A percentile compares a stretch with the other conserved stretches of the same genome.
Evolutionary conservation across 2,113 vertebrate species (phyloP).

Genomic region (Otus sunia): DNA sequence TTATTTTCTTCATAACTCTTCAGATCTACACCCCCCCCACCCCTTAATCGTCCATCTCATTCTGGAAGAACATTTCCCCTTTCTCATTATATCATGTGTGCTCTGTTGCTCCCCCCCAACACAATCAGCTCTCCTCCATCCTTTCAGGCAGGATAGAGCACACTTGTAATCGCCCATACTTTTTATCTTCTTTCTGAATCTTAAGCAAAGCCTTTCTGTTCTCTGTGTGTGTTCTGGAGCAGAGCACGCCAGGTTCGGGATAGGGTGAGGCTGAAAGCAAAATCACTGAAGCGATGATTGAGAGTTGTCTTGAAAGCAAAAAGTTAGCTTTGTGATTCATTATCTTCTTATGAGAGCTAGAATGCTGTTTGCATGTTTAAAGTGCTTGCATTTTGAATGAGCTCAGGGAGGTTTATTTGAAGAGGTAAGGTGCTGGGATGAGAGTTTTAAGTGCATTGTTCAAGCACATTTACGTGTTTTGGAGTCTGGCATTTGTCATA

Average conservation of each 20-base stretch:
- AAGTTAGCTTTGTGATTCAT: slow-evolving; percentile 31
- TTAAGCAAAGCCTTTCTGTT: slow-evolving; percentile 32
- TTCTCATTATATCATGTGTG: background rate
- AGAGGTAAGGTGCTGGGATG: background rate
- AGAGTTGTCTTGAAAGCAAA: slow-evolving; percentile 2
- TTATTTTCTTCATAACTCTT: background rate
- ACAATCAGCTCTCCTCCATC: background rate
- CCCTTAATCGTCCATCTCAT: background rate
- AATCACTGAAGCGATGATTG: background rate
- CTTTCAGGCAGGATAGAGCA: background rate
- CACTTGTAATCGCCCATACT: background rate
- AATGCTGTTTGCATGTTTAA: background rate
- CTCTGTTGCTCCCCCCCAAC: background rate
- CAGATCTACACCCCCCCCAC: background rate
- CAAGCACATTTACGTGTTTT: background rate
- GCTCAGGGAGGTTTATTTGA: background rate
- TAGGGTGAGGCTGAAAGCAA: slow-evolving; percentile 21
- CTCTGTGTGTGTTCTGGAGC: slow-evolving; percentile 52
- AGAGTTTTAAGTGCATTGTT: slow-evolving; percentile 6
- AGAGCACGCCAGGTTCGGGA: background rate
- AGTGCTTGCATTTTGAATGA: slow-evolving; percentile 2
- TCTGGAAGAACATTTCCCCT: background rate
- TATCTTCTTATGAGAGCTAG: background rate
- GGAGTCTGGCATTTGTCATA: background rate
- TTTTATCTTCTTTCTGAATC: slow-evolving; percentile 39